Percentiles rank a stretch among this genome's conserved stretches.
Conservation (phyloP, 37 sponge, comb jelly and placozoan genomes). For the Eunapius fragilis region DNA sequence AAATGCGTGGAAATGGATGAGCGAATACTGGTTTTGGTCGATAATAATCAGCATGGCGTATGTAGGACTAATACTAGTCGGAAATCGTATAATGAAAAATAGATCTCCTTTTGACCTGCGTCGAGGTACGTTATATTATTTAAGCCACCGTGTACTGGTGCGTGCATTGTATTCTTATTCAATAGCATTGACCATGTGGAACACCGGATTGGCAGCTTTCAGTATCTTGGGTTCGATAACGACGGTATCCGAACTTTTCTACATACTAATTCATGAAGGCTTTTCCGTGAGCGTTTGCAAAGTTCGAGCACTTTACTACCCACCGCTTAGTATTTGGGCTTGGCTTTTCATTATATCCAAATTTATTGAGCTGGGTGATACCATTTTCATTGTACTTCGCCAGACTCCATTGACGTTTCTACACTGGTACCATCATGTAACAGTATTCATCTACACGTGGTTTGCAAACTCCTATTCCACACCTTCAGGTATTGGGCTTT, state of each 20-base stretch:
- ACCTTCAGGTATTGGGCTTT: constrained; percentile 28
- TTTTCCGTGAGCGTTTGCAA: constrained; percentile 5
- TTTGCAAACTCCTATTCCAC: constrained; percentile 38
- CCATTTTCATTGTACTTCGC: constrained; percentile 64
- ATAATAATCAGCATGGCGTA: background rate
- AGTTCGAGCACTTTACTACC: background rate
- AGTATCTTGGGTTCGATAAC: constrained; percentile 42
- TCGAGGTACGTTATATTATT: background rate
- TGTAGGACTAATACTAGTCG: background rate
- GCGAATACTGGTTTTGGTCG: background rate
- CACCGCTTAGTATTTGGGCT: constrained; percentile 32
- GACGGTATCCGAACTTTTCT: background rate
- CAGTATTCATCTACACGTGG: constrained; percentile 45
- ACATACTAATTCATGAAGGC: background rate
- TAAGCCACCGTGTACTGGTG: too few species aligned
- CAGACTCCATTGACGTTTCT: constrained; percentile 59
- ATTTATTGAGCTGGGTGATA: constrained; percentile 68
- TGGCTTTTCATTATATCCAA: constrained; percentile 57
- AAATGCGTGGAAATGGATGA: background rate
- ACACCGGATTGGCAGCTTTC: constrained; percentile 60
- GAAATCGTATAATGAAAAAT: background rate
- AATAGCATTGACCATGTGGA: constrained; percentile 61
- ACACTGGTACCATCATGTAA: constrained; percentile 85
- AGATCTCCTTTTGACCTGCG: background rate
- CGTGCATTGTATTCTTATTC: background rate